Conservation (phyloP, 2,113 vertebrate genomes). For the Pterophyllum scalare region DNA sequence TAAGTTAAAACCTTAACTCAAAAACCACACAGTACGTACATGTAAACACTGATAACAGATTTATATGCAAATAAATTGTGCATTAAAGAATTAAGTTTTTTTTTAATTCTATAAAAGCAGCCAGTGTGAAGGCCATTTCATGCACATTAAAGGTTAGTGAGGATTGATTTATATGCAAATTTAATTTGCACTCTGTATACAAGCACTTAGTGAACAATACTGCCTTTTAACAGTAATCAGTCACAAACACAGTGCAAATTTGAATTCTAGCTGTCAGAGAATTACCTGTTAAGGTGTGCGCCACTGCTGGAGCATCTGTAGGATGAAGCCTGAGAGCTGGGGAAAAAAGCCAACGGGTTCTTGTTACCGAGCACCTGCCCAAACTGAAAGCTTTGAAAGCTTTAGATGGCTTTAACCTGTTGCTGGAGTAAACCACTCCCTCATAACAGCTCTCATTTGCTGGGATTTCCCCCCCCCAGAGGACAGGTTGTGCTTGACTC, state of each 20-base stretch:
- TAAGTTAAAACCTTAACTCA: background rate
- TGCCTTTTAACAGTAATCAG: background rate
- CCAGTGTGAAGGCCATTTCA: background rate
- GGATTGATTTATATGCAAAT: background rate
- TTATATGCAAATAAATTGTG: background rate
- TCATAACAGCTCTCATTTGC: background rate
- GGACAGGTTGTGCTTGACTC: background rate
- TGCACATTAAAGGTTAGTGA: background rate
- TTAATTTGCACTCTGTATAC: background rate
- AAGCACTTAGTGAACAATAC: background rate
- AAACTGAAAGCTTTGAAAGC: background rate
- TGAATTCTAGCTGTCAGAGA: background rate
- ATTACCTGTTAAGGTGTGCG: background rate
- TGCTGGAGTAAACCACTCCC: slow-evolving; percentile 14
- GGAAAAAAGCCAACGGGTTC: background rate
- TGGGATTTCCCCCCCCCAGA: slow-evolving; percentile 3
- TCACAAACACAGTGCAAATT: background rate
- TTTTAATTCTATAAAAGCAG: background rate
- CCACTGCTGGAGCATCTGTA: background rate
- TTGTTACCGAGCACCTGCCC: background rate
- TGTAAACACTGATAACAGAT: background rate
- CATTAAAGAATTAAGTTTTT: background rate
- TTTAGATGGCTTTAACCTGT: background rate
- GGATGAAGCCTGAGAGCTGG: background rate
- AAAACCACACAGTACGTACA: background rate